Base-by-base conservation (phyloP, 2,113 vertebrate genomes). In the Gallinago jamesoni region DNA sequence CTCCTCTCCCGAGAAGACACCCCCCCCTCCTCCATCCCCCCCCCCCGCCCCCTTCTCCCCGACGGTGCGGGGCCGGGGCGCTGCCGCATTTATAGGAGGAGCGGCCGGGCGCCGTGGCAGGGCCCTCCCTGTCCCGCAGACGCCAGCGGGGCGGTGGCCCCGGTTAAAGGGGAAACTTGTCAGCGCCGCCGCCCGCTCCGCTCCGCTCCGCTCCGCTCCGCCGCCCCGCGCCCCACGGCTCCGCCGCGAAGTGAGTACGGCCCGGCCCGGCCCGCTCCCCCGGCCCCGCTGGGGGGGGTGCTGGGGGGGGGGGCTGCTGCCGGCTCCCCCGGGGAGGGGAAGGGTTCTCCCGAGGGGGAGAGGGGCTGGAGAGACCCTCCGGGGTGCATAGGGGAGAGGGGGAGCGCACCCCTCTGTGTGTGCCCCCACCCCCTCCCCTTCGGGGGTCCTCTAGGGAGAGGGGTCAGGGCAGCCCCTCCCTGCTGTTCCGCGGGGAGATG, bases 61-160 rank as follows among this genome's bases (percentile, higher is more conserved):
- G 43, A 15, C 41, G 12, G 41, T 41, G 7, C 11, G 31, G n/a
- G 33, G 3, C 24, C 5, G 10, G 53, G 41, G 45, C 70, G 6
- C 84, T n/a, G 88, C 37, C 68, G 33, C 53, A 5, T 57, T 87
- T 95, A 96, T 95, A 92, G 88, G 91, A 70, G 95, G 95, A 60
- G 95, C 85, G 63, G 85, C 31, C 33, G 84, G 78, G 72, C 59
- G 47, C 41, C 17, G 76, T 12, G 13, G 95, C 81, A 56, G 92
- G 41, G 59, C 89, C 91, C 91, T 89, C 95, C 95, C 93, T 16
- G 89, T 14, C 85, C 81, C 59, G 35, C 93, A 69, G 89, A 95
- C 93, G 95, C 95, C 89, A 93, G 67, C 91, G 93, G 95, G 95
- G 95, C 89, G 95, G 93, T 73, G 95, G 93, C 91, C 86, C 55